These are phyloP conservation scores for Drosophila bifasciata DNA, from an alignment of 1,140 invertebrate genomes.

Conservation along the genomic window DNA sequence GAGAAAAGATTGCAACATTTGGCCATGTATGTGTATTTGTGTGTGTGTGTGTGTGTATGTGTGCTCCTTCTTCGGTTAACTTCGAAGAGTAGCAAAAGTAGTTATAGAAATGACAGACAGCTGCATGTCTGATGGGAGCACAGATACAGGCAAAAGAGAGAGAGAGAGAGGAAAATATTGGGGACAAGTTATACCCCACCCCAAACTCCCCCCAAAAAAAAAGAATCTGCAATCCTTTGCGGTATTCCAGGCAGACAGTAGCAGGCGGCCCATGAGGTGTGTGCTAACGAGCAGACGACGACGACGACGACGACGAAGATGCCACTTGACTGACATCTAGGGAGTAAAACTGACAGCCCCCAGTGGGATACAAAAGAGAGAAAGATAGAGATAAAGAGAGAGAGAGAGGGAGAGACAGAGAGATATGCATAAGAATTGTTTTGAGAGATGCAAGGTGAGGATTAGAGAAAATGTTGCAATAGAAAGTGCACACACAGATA, in stretches of 20 bases:
- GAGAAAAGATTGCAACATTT: conserved; percentile 43
- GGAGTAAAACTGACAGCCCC: conserved; percentile 46
- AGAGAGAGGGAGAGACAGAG: not conserved
- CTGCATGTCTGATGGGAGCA: conserved; percentile 34
- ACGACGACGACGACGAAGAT: conserved; percentile 53
- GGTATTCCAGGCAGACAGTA: conserved; percentile 18
- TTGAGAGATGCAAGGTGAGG: conserved; percentile 69
- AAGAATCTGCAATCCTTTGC: conserved; percentile 30
- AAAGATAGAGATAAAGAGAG: conserved; percentile 4
- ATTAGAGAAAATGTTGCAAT: conserved; percentile 65
- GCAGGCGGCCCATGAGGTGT: conserved; percentile 43
- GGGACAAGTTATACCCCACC: too few species aligned
- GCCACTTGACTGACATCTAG: conserved; percentile 75
- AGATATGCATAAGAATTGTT: conserved; percentile 67
- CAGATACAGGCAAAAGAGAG: too few species aligned
- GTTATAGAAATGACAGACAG: conserved; percentile 80
- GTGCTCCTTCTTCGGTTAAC: conserved; percentile 55
- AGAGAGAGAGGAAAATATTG: too few species aligned
- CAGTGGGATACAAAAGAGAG: conserved; percentile 12
- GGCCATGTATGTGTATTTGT: conserved; percentile 2
- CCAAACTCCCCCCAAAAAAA: too few species aligned
- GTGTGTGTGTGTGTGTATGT: conserved; percentile 8
- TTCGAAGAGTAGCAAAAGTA: conserved; percentile 71
- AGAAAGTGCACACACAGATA: conserved; percentile 15
- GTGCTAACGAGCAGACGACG: conserved; percentile 73